Conservation (phyloP, 2,113 vertebrate genomes). For the Chloropsis hardwickii region DNA sequence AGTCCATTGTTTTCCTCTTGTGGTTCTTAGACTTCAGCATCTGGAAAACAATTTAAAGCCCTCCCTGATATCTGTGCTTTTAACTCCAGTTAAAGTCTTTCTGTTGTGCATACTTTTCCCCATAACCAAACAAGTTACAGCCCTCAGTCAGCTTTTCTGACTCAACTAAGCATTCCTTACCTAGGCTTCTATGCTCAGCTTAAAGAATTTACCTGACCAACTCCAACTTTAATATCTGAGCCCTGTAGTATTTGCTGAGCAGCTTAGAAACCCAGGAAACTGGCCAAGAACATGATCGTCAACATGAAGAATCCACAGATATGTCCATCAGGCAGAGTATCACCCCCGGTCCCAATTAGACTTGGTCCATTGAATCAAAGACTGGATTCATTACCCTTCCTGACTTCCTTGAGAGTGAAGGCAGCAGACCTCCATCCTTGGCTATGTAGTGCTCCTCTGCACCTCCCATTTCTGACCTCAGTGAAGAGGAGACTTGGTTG, state of each 20-base stretch:
- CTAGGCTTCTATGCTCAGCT: neutral
- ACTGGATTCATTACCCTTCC: neutral
- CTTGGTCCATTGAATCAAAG: neutral
- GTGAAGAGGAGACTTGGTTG: neutral
- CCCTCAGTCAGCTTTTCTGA: neutral
- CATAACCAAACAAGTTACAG: neutral
- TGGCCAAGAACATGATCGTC: neutral
- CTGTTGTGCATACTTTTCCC: neutral
- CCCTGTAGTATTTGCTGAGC: neutral
- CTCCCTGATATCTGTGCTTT: neutral
- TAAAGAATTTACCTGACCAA: neutral
- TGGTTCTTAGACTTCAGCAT: neutral
- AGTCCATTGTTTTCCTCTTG: neutral
- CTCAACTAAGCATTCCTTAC: neutral
- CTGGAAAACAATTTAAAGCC: neutral
- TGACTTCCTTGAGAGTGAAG: neutral
- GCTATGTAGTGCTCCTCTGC: neutral
- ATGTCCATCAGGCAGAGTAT: neutral
- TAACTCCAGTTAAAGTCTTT: neutral
- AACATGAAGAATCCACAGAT: neutral
- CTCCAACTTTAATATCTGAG: neutral
- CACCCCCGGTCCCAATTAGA: neutral
- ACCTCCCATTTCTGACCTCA: neutral
- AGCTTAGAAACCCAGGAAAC: neutral
- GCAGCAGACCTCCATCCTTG: neutral